phyloP scores from a whole-genome alignment of 1,140 invertebrate species.

The Amphibalanus amphitrite region DNA sequence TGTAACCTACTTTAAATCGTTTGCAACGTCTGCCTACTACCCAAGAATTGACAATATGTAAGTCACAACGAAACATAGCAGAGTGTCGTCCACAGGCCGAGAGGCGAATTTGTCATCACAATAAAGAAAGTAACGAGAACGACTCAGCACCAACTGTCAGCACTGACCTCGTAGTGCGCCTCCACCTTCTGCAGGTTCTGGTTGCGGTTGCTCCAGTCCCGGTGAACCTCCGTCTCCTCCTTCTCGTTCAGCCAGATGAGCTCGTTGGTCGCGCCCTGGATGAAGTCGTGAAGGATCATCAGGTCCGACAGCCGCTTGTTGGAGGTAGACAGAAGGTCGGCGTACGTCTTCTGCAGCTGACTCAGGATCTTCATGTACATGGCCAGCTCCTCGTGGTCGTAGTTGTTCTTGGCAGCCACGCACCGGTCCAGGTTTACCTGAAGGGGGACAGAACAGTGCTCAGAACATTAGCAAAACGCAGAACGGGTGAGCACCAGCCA shows the following conservation, averaged over 20 bases:
- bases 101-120: too few relatives aligned
- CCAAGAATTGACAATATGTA: too few relatives aligned
- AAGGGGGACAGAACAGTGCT: too few relatives aligned
- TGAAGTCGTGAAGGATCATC: slow-evolving; percentile 82
- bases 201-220: slow-evolving; percentile 91
- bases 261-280: slow-evolving; percentile 83
- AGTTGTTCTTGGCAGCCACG: slow-evolving; percentile 43
- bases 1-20: too few relatives aligned
- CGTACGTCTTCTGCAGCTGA: slow-evolving; percentile 75
- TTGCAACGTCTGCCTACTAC: too few relatives aligned
- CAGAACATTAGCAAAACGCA: too few relatives aligned
- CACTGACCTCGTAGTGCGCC: slow-evolving; percentile 78
- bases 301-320: slow-evolving; percentile 75
- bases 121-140: too few relatives aligned
- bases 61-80: too few relatives aligned
- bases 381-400: slow-evolving; percentile 73
- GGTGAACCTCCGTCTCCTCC: slow-evolving; percentile 78
- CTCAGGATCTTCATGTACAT: slow-evolving; percentile 77
- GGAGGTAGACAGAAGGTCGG: slow-evolving; percentile 66
- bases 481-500: too few relatives aligned
- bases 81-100: too few relatives aligned
- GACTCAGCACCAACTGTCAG: too few relatives aligned
- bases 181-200: slow-evolving; percentile 79
- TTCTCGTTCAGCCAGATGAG: slow-evolving; percentile 92
- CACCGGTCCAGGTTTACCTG: slow-evolving; percentile 8